Percentiles rank a stretch among this genome's conserved stretches.
Conservation (phyloP, 1,140 invertebrate species). For the Ruditapes philippinarum region DNA sequence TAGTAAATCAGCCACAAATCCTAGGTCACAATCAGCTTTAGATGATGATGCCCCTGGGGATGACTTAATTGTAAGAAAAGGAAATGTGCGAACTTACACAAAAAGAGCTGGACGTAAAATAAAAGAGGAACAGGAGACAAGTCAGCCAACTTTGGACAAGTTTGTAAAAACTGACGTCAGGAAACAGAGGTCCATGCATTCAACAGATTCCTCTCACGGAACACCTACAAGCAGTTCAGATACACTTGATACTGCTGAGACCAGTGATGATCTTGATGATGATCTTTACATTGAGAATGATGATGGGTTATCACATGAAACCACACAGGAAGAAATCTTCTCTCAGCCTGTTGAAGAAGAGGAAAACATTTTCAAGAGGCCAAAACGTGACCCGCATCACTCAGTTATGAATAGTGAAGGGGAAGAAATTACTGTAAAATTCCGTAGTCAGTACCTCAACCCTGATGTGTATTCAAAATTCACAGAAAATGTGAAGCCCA, state of each 20-base stretch:
- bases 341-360: background rate
- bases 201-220: conserved; percentile 20
- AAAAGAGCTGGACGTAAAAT: conserved; percentile 48
- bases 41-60: conserved; percentile 52
- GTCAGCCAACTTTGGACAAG: background rate
- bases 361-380: conserved; percentile 58
- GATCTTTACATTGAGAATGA: conserved; percentile 57
- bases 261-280: conserved; percentile 52
- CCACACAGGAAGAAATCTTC: conserved; percentile 13
- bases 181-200: background rate
- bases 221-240: conserved; percentile 7
- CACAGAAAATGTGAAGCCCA: conserved; percentile 53
- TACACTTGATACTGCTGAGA: conserved; percentile 19
- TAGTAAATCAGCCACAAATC: background rate
- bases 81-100: conserved; percentile 36
- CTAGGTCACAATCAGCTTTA: background rate
- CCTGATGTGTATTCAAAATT: conserved; percentile 65
- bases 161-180: conserved; percentile 1
- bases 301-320: conserved; percentile 43
- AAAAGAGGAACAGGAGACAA: conserved; percentile 31
- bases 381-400: conserved; percentile 17
- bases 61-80: conserved; percentile 59
- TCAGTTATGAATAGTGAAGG: conserved; percentile 27
- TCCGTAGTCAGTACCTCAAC: conserved; percentile 59
- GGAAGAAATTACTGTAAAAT: conserved; percentile 58